These are phyloP conservation scores for Elaphurus davidianus DNA, from an alignment of 2,113 vertebrate genomes.

Conservation along the genomic window DNA sequence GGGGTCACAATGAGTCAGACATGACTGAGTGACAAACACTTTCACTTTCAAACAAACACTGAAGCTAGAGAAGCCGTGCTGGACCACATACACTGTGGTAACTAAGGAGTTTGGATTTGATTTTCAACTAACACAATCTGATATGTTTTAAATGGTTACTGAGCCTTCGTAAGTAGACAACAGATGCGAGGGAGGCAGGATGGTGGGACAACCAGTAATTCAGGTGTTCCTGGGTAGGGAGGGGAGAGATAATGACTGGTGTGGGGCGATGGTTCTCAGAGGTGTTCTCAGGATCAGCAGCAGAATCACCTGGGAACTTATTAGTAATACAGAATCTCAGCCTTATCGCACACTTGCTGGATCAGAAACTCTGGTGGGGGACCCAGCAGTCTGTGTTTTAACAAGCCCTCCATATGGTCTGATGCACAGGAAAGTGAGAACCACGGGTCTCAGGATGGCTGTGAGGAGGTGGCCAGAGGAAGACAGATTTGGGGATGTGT, in stretches of 20 bases:
- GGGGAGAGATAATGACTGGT: neutral
- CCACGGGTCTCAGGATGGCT: neutral
- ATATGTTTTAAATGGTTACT: neutral
- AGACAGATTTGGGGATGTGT: neutral
- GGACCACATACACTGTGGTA: neutral
- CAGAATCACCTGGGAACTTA: neutral
- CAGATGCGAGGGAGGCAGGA: neutral
- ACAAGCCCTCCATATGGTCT: neutral
- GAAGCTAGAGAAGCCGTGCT: neutral
- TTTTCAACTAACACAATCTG: neutral
- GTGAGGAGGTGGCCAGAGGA: neutral
- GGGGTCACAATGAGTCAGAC: neutral
- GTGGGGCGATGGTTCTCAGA: neutral
- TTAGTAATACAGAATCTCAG: neutral
- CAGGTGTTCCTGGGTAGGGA: neutral
- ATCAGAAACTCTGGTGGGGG: neutral
- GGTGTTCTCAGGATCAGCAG: neutral
- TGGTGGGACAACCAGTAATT: neutral
- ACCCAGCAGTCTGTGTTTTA: neutral
- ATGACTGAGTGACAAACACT: accelerated
- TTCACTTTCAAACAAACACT: neutral
- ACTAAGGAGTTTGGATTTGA: neutral
- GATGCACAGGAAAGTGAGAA: neutral
- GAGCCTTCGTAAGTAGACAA: neutral
- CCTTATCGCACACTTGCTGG: neutral